Evolutionary conservation across 2,797 vertebrate species (phyloP).

Genomic region (Diglossa cyanea): DNA sequence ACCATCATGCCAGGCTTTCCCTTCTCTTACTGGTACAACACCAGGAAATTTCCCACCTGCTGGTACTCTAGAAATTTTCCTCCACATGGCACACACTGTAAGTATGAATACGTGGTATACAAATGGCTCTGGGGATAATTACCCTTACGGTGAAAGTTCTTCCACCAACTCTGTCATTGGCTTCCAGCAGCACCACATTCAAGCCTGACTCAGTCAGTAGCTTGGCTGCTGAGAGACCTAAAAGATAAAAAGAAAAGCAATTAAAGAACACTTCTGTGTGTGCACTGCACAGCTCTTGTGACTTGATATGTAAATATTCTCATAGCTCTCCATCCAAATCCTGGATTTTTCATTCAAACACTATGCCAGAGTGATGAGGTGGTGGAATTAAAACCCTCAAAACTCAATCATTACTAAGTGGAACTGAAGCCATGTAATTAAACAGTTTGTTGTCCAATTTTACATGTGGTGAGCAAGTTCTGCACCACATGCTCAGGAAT

Average conservation of each 20-base stretch:
- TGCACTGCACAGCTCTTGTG: not conserved
- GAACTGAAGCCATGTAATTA: not conserved
- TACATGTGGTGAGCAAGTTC: not conserved
- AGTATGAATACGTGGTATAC: not conserved
- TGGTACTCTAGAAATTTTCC: not conserved
- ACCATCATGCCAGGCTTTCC: not conserved
- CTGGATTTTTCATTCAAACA: not conserved
- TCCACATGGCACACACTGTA: not conserved
- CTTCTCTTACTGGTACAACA: not conserved
- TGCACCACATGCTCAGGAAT: not conserved
- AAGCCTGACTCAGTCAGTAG: conserved; percentile 85
- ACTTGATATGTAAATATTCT: not conserved
- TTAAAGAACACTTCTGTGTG: not conserved
- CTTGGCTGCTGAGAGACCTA: conserved; percentile 93
- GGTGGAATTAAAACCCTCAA: not conserved
- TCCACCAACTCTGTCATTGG: conserved; percentile 91
- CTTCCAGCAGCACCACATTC: conserved; percentile 89
- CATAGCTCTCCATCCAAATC: not conserved
- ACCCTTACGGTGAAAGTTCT: conserved; percentile 91
- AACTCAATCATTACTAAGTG: not conserved
- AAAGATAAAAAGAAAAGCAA: conserved; percentile 4
- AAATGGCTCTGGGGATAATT: conserved; percentile 49
- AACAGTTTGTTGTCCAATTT: not conserved
- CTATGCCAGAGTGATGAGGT: not conserved
- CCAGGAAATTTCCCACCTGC: not conserved